These are phyloP conservation scores for Drosophila trapezifrons DNA, from an alignment of 1,140 invertebrate genomes.

Conservation along the genomic window DNA sequence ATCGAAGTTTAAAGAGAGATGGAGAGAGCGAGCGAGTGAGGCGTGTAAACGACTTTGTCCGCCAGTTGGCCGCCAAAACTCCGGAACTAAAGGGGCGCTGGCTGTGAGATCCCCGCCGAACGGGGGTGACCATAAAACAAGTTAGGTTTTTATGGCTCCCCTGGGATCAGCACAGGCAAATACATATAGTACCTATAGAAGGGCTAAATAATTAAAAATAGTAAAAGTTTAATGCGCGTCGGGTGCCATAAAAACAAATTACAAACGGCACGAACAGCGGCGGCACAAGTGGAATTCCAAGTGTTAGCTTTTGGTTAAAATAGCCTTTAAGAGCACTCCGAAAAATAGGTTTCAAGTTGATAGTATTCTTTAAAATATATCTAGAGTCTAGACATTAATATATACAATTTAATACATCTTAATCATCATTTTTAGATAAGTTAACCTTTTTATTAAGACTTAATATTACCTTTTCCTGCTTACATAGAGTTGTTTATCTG, in stretches of 20 bases:
- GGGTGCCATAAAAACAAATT: constrained; percentile 55
- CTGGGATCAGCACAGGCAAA: constrained; percentile 28
- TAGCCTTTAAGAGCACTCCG: neutral
- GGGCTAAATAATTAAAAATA: constrained; percentile 66
- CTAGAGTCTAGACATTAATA: neutral
- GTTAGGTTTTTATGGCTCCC: constrained; percentile 48
- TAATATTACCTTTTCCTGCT: neutral
- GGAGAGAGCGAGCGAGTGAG: too few species aligned
- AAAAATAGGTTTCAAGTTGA: neutral
- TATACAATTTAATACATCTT: neutral
- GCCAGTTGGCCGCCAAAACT: constrained; percentile 26
- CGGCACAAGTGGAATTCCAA: constrained; percentile 50
- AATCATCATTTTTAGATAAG: too few species aligned
- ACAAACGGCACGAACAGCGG: constrained; percentile 18
- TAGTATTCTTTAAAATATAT: neutral
- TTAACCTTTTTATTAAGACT: neutral
- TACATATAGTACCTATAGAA: constrained; percentile 24
- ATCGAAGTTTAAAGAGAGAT: constrained; percentile 46
- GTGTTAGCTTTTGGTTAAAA: constrained; percentile 10
- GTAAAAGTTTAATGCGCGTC: constrained; percentile 61
- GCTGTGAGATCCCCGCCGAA: too few species aligned
- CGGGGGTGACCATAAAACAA: constrained; percentile 16
- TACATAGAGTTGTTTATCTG: neutral
- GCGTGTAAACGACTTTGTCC: constrained; percentile 28
- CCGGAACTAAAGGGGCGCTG: neutral